Evolutionary conservation across 2,888 invertebrate genomes (phyloP), one percentile per base, ranked within the genome.

Genomic region (Eupithecia exiguata): DNA sequence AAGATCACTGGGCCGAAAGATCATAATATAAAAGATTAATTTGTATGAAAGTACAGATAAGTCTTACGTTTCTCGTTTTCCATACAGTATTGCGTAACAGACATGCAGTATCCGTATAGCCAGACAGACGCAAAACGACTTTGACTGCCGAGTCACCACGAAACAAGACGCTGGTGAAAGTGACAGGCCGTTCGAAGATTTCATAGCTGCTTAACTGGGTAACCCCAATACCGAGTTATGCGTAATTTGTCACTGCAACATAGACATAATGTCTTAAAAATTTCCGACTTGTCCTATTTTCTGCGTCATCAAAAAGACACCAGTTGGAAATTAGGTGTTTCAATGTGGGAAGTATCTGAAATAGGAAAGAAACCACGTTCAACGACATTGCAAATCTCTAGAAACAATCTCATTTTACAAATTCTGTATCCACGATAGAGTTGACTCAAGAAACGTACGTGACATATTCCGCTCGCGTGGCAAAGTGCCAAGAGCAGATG

Each of bases 111-210:
- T 77, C 77, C 72, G 74, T 75, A 63, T 72, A 63, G 74, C 35
- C 67, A 74, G 74, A 72, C 58, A 75, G 72, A 71, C 61, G 74
- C 61, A 74, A 70, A 75, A 71, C 62, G 69, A 58, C 71, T 62
- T 77, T 77, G 75, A 76, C 40, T 72, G 72, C 63, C 72, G 76
- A 69, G 71, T 71, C 76, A 76, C 69, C 72, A 69, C 63, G 58
- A 35, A 71, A 40, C 65, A 76, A 72, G 84, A 84, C 81, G 79
- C 77, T 76, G 85, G 87, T 85, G 87, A 87, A 87, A 87, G 87
- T 87, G 84, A 83, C 76, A 81, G 80, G 79, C 81, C 78, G 77
- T 83, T 84, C 76, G 77, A 81, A 82, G 72, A 82, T 82, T 82
- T 77, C 81, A 80, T 81, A 76, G 76, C 79, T 74, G 75, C 75